These are phyloP conservation scores for Linnaemya tessellans DNA, from an alignment of 2,888 invertebrate genomes.

Conservation along the genomic window DNA sequence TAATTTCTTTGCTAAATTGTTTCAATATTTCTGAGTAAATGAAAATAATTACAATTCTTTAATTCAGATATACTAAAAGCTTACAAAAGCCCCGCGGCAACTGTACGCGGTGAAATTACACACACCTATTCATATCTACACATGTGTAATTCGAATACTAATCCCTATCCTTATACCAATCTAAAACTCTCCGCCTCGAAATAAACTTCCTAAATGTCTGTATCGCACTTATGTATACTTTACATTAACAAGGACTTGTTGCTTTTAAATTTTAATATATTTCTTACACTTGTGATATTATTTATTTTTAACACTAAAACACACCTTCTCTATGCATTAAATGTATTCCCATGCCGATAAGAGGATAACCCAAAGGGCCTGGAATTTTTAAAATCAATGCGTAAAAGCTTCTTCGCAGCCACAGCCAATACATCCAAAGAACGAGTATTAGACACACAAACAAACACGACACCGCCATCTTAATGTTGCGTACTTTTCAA, in stretches of 20 bases:
- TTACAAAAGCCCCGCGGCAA: too few relatives aligned
- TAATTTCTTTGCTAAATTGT: conserved; percentile 73
- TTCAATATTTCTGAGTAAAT: conserved; percentile 74
- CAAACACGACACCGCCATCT: conserved; percentile 65
- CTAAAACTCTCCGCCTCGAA: too few relatives aligned
- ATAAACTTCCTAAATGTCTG: too few relatives aligned
- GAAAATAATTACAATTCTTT: not conserved
- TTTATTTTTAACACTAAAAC: not conserved
- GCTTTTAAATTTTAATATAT: not conserved
- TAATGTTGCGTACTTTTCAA: conserved; percentile 23
- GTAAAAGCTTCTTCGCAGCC: conserved; percentile 79
- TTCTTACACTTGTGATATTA: not conserved
- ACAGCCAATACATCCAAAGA: conserved; percentile 78
- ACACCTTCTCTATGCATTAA: conserved; percentile 78
- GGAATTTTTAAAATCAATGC: conserved; percentile 77
- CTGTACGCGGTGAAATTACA: too few relatives aligned
- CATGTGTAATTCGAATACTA: too few relatives aligned
- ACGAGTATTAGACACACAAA: conserved; percentile 74
- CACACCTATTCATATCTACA: too few relatives aligned
- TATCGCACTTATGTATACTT: too few relatives aligned
- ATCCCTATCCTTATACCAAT: too few relatives aligned
- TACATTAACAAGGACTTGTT: too few relatives aligned
- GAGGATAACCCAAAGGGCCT: conserved; percentile 80
- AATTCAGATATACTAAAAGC: not conserved
- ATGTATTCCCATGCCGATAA: conserved; percentile 78